Base-by-base conservation (phyloP, 2,888 invertebrate genomes). In the Leptothorax acervorum region DNA sequence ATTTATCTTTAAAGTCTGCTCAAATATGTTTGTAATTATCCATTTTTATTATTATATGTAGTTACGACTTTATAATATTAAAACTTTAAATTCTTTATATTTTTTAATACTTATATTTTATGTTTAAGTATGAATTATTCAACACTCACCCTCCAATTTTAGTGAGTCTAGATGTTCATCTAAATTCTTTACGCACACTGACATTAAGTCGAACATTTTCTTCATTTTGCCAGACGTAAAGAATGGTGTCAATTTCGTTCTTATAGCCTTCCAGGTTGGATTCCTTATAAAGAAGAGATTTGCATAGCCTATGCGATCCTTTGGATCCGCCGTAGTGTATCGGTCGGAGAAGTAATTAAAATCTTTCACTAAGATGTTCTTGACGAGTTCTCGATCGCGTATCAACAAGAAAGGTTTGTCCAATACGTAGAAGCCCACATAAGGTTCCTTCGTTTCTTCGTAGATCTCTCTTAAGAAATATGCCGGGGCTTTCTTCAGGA, bases 301-400 rank as follows among this genome's bases (percentile, higher is more conserved):
- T 12, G 94, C 91, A 0, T 90, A 92, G 8, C 95, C 95, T 11
- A 96, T 73, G 0, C 91, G 84, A 89, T 96, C 96, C 0, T 87
- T 66, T 45, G 94, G 92, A 0, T 93, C 92, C 82, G 95, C 94
- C 2, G 88, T 28, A 0, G 74, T 86, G 84, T 85, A 92, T 81
- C 95, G 94, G 84, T 95, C 94, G 0, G 92, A 84, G 86, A 95
- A 96, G 15, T 92, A 92, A 85, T 94, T 93, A 63, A 96, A 95
- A 82, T 96, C 95, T 70, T 95, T 95, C 3, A 96, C 93, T 31
- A 96, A 81, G 1, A 96, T 87, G 0, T 94, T 92, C 87, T 95
- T 96, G 0, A 95, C 88, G 2, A 96, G 82, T n/a, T 95, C 95
- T 0, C 95, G 94, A 65, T 96, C 95, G 1, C 95, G 94, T 15